Evolutionary conservation across 2,113 vertebrate genomes (phyloP), one percentile per base, ranked within the genome.

Genomic region (Odocoileus virginianus): DNA sequence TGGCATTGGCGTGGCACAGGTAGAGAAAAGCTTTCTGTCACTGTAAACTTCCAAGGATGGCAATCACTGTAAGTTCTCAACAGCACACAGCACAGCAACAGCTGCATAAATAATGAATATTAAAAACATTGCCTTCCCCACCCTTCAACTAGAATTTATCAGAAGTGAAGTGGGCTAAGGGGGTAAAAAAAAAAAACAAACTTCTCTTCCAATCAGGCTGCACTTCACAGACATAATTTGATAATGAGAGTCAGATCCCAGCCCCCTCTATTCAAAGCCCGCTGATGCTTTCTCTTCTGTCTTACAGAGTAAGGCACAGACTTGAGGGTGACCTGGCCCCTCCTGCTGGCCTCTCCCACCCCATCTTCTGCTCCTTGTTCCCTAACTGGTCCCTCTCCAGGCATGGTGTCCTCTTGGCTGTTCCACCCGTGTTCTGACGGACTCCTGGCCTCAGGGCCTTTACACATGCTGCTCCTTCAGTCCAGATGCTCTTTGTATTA

Each of bases 161-260:
- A 86, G 88, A 58, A 88, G 30, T 87, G 58, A 96, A 96, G 93
- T 96, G 76, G 94, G 60, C 91, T 83, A n/a, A 54, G 84, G 83
- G 57, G 78, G 54, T 43, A 43, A 43, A 52, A 93, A 93, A 94
- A 52, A 81, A 95, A 33, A 64, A 61, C 13, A n/a, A 4, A 40
- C n/a, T 21, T 96, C 55, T 81, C 76, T 98, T 86, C 89, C 89
- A 89, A 89, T 90, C 93, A 94, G 96, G 67, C 67, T 7, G 30
- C 89, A 93, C 85, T 93, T 89, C 40, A 58, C 88, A 81, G 64
- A 82, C 43, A 33, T 85, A 94, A 95, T 79, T 94, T 94, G 61
- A 88, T 97, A 55, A 95, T 43, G n/a, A 45, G 64, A 87, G 64
- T 36, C 23, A 28, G 45, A 87, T 71, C 47, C 10, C 9, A 43